Percentiles rank a stretch among this genome's conserved stretches.
These are phyloP conservation scores for Ecdyonurus torrentis DNA, from an alignment of 2,888 invertebrate species.

Conservation along the genomic window DNA sequence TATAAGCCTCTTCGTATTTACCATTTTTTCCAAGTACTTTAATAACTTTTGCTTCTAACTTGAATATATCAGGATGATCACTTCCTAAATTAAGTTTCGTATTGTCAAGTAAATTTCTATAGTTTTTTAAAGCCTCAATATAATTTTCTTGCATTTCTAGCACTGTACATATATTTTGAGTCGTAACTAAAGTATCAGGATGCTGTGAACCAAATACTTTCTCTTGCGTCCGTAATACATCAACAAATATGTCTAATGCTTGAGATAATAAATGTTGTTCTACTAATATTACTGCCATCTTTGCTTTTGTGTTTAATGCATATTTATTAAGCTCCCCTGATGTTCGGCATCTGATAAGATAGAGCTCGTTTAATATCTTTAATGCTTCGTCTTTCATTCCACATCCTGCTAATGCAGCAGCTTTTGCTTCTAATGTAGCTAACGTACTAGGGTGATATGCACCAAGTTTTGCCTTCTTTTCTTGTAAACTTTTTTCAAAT, in stretches of 20 bases:
- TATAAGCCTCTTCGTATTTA: too few species aligned
- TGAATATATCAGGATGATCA: neutral
- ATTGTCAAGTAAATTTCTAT: neutral
- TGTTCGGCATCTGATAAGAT: neutral
- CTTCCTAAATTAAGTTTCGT: neutral
- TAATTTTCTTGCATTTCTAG: neutral
- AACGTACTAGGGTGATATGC: neutral
- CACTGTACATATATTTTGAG: neutral
- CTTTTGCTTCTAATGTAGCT: neutral
- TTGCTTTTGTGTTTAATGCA: neutral
- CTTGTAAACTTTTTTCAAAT: neutral
- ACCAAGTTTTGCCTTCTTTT: neutral
- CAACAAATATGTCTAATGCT: neutral
- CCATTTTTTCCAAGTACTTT: too few species aligned
- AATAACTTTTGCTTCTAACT: neutral
- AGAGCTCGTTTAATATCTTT: neutral
- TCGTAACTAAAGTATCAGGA: neutral
- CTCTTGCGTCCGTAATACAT: neutral
- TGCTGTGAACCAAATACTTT: neutral
- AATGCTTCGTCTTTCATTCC: neutral
- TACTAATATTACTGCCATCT: neutral
- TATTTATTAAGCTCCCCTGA: neutral
- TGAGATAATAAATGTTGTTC: neutral
- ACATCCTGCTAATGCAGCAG: neutral
- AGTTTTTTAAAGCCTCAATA: neutral